These are phyloP conservation scores for Limnothrissa miodon DNA, from an alignment of 2,113 vertebrate genomes.

Conservation along the genomic window DNA sequence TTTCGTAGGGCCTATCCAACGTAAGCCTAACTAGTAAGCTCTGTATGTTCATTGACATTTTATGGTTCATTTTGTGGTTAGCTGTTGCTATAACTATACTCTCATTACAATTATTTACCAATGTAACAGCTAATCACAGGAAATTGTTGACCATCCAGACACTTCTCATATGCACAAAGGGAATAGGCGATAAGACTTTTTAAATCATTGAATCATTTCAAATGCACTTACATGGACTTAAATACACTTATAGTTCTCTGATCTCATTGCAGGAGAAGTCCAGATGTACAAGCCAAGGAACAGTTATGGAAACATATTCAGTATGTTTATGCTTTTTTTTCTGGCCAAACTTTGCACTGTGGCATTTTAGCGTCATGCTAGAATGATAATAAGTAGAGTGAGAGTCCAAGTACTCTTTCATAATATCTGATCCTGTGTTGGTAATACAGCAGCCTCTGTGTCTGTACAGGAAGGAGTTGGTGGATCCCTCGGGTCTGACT, in stretches of 20 bases:
- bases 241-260: not conserved
- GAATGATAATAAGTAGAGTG: not conserved
- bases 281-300: constrained; percentile 87
- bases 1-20: too few relatives aligned
- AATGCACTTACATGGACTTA: not conserved
- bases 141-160: too few relatives aligned
- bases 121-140: too few relatives aligned
- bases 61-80: too few relatives aligned
- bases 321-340: constrained; percentile 69
- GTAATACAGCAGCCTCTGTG: not conserved
- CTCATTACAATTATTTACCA: too few relatives aligned
- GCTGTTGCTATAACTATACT: too few relatives aligned
- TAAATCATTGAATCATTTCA: not conserved
- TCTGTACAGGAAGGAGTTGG: constrained; percentile 78
- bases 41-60: too few relatives aligned
- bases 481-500: constrained; percentile 82
- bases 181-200: not conserved
- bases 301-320: constrained; percentile 88
- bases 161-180: too few relatives aligned
- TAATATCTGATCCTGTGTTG: not conserved
- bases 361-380: not conserved
- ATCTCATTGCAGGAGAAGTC: constrained; percentile 76
- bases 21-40: too few relatives aligned
- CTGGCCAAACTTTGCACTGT: not conserved
- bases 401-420: not conserved